Conservation (phyloP, 2,888 invertebrate species). For the Oscheius onirici region DNA sequence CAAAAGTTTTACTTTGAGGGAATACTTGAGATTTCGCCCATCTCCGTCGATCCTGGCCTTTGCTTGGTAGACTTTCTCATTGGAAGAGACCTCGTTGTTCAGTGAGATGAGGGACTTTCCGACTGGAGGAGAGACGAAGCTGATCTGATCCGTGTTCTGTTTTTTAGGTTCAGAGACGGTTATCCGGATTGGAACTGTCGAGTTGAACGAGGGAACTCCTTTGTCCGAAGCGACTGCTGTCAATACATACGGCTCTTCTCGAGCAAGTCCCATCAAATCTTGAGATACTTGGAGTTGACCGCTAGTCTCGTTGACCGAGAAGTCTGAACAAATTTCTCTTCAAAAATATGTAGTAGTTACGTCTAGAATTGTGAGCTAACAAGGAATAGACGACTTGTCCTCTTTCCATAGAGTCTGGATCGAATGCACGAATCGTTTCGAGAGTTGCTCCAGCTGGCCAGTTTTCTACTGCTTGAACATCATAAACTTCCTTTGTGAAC, state of each 20-base stretch:
- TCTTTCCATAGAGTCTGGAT: constrained; percentile 43
- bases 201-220: constrained; percentile 34
- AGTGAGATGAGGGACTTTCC: constrained; percentile 24
- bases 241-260: constrained; percentile 44
- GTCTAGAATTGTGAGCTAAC: constrained; percentile 27
- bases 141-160: not conserved
- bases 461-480: constrained; percentile 57
- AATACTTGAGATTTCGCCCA: constrained; percentile 35
- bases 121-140: constrained; percentile 26
- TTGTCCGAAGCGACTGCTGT: constrained; percentile 43
- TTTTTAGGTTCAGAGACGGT: constrained; percentile 20
- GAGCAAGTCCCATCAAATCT: constrained; percentile 38
- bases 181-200: constrained; percentile 4
- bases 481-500: constrained; percentile 39
- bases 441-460: constrained; percentile 54
- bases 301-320: constrained; percentile 37
- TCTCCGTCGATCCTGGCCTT: constrained; percentile 31
- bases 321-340: constrained; percentile 33
- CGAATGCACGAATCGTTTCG: constrained; percentile 41
- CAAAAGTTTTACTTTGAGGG: constrained; percentile 22
- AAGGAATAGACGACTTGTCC: constrained; percentile 41
- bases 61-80: constrained; percentile 35
- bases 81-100: constrained; percentile 20
- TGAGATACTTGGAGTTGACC: constrained; percentile 34
- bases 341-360: constrained; percentile 10